Base-by-base conservation (phyloP, 1,140 invertebrate genomes). In the Alviniconcha marisindica region DNA sequence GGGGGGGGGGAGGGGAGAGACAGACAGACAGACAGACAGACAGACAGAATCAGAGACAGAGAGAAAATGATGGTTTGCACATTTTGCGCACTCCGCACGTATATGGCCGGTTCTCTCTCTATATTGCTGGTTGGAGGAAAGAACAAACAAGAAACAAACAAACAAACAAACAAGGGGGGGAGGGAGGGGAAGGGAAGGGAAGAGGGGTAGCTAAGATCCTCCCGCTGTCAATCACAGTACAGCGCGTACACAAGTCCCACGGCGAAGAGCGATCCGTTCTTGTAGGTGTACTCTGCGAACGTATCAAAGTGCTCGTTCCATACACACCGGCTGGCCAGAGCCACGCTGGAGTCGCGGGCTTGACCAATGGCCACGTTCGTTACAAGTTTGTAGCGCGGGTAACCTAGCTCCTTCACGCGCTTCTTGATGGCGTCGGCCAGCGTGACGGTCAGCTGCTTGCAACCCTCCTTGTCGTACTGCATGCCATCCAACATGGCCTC, bases 271-370 rank as follows among this genome's bases (percentile, higher is more conserved):
- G 74, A 78, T 7, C 63, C 76, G 80, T 89, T 89, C 63, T 85
- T 83, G 71, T 84, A 90, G 5, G 84, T 85, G 79, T 87, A 86
- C 77, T 87, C 87, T 4, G 90, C 89, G 40, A 86, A 89, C 84
- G 85, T 88, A 79, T 91, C 90, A 24, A 84, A 54, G 66, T 74
- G 74, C 24, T 44, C 85, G 76, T 90, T 89, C 90, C 90, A 91
- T n/a, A 90, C 84, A 83, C 89, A 90, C 36, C 90, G 78, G 76
- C 89, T 90, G 15, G 86, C 85, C 36, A 88, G 85, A 15, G 85
- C 83, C 1, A 90, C 66, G 18, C 85, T 87, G 0, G 90, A 82
- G 0, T 82, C 80, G 33, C 85, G 77, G 10, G 81, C 82, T 69
- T 89, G 85, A 33, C 89, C 88, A 60, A 90, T 83, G n/a, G 85